Base-by-base conservation (phyloP, 1,140 invertebrate genomes). In the Lerema accius region DNA sequence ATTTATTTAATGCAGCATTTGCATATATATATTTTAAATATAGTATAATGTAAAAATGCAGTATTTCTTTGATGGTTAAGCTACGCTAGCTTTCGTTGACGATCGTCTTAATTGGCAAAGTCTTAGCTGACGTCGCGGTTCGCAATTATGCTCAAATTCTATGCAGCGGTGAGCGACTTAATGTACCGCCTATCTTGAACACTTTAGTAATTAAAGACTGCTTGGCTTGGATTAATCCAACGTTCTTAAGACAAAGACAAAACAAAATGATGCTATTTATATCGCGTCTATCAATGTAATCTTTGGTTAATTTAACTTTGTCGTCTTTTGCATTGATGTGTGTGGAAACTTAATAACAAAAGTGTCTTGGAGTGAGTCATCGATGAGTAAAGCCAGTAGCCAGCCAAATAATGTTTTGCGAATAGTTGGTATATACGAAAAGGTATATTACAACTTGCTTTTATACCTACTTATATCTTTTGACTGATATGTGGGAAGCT, bases 51-150 rank as follows among this genome's bases (percentile, higher is more conserved):
- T 9, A 7, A 32, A 32, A 32, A 9, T 42, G 40, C 4, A 16
- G 3, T 39, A 39, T 15, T 16, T 11, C 19, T 13, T 48, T 10
- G 16, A 23, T 46, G 17, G 10, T 4, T 23, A 10, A n/a, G 9
- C 10, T 9, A 23, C 19, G 17, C 11, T 48, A 5, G 74, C 82
- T 85, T 86, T 75, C 78, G 80, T 71, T 80, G 51, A 73, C 69
- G 80, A 82, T 80, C 80, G 72, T 63, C 78, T 81, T 89, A 89
- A 89, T 89, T 87, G 84, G 78, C 80, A 83, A n/a, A 86, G 83
- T 88, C 84, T 90, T 86, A 85, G 84, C 84, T 87, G 82, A 88
- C 76, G 66, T 67, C 26, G 82, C 84, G 80, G 78, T 86, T 86
- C 82, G 80, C 76, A 86, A 86, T 89, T 88, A 80, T 76, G 71